phyloP scores from a whole-genome alignment of 2,113 vertebrate species.

The Sapayoa aenigma region DNA sequence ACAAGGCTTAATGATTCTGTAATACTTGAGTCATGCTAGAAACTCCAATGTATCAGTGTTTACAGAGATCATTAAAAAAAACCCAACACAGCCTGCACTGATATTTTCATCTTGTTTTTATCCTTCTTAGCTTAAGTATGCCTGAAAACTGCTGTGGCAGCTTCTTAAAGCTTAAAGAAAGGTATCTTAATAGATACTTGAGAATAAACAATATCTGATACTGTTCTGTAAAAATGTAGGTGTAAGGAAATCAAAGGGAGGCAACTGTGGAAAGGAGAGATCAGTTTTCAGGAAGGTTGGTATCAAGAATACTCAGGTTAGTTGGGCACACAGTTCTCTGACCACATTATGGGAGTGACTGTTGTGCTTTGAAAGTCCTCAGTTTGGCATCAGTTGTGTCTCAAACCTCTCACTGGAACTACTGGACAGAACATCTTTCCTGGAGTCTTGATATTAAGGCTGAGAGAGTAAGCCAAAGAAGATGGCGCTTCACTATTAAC shows the following conservation, averaged over 20 bases:
- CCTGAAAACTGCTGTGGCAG: neutral
- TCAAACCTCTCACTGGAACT: neutral
- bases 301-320: neutral
- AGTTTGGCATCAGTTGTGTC: neutral
- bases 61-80: neutral
- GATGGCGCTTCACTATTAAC: accelerated
- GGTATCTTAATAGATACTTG: neutral
- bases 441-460: neutral
- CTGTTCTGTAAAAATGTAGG: neutral
- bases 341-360: neutral
- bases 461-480: neutral
- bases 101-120: neutral
- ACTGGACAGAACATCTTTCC: neutral
- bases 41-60: neutral
- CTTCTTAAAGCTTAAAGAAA: neutral
- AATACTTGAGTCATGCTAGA: neutral
- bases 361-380: neutral
- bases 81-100: neutral
- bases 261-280: neutral
- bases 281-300: neutral
- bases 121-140: neutral
- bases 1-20: neutral
- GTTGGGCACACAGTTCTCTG: neutral
- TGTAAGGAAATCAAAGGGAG: neutral
- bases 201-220: neutral